A percentile compares a stretch with the other conserved stretches of the same genome.
These are phyloP conservation scores for Paralvinella palmiformis DNA, from an alignment of 1,140 invertebrate species.

Conservation along the genomic window DNA sequence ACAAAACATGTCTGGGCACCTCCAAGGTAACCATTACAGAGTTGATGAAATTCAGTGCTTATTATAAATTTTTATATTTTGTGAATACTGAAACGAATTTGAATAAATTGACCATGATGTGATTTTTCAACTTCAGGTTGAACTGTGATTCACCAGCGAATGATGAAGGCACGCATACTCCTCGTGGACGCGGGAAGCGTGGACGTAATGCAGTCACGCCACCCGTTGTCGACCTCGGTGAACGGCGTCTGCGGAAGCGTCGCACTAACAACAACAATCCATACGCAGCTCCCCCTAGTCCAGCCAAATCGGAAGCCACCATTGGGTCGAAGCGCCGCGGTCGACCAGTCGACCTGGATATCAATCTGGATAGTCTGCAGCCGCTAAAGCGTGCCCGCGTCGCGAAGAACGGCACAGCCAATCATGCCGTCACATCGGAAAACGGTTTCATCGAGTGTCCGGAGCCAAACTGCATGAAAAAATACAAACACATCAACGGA, in stretches of 20 bases:
- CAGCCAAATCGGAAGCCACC: too few relatives aligned
- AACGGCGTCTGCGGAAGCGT: constrained; percentile 37
- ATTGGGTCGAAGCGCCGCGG: too few relatives aligned
- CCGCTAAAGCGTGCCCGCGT: background rate
- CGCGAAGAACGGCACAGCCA: too few relatives aligned
- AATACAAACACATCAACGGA: constrained; percentile 95
- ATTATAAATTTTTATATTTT: too few relatives aligned
- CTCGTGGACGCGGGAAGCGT: constrained; percentile 83
- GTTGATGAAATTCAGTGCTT: too few relatives aligned
- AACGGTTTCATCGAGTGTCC: constrained; percentile 71
- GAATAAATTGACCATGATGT: too few relatives aligned
- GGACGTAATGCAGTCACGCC: too few relatives aligned
- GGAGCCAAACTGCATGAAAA: constrained; percentile 95
- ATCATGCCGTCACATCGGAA: background rate
- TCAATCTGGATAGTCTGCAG: too few relatives aligned
- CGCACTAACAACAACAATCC: constrained; percentile 52
- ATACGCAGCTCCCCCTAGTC: background rate
- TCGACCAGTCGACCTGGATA: constrained; percentile 11
- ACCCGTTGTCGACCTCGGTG: too few relatives aligned
- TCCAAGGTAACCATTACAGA: too few relatives aligned
- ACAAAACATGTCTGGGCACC: constrained; percentile 96
- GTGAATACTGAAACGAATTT: too few relatives aligned
- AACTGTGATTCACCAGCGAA: constrained; percentile 86
- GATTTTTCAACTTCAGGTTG: constrained; percentile 64
- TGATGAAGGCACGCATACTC: constrained; percentile 85